phyloP scores from a whole-genome alignment of 2,113 vertebrate species.

The Pangasianodon hypophthalmus region DNA sequence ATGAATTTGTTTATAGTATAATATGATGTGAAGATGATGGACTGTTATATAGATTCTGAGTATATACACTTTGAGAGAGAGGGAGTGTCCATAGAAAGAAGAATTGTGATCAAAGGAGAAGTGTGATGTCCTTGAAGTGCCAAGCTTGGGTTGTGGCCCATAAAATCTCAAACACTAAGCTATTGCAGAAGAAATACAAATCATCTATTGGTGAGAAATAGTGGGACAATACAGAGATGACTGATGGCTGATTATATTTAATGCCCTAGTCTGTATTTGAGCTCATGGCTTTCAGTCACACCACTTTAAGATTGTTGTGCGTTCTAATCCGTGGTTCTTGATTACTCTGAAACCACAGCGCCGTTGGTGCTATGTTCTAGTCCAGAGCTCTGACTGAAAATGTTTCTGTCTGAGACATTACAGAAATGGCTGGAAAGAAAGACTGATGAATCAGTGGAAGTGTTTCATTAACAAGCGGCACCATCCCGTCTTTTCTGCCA shows the following conservation, averaged over 20 bases:
- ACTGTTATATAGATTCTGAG: not conserved
- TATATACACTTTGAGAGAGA: not conserved
- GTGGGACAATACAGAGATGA: not conserved
- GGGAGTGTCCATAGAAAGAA: not conserved
- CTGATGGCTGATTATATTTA: conserved; percentile 21
- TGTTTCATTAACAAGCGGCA: conserved; percentile 58
- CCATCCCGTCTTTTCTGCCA: conserved; percentile 50
- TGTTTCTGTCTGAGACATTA: conserved; percentile 34
- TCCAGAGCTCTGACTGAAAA: conserved; percentile 42
- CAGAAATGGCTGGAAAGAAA: conserved; percentile 37
- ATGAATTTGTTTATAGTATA: not conserved
- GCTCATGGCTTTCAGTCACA: conserved; percentile 18
- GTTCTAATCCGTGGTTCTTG: conserved; percentile 39
- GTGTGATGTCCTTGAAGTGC: not conserved
- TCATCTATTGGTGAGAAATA: conserved; percentile 10
- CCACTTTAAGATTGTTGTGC: not conserved
- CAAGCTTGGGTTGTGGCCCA: not conserved
- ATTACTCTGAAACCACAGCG: conserved; percentile 21
- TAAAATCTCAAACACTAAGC: conserved; percentile 1
- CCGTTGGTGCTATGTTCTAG: conserved; percentile 32
- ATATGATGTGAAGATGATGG: not conserved
- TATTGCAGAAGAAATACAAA: not conserved
- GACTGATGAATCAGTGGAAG: conserved; percentile 59
- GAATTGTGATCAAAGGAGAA: not conserved
- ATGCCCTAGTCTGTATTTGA: conserved; percentile 21